Base-by-base conservation (phyloP, 2,797 vertebrate species). In the Sardinella longiceps region DNA sequence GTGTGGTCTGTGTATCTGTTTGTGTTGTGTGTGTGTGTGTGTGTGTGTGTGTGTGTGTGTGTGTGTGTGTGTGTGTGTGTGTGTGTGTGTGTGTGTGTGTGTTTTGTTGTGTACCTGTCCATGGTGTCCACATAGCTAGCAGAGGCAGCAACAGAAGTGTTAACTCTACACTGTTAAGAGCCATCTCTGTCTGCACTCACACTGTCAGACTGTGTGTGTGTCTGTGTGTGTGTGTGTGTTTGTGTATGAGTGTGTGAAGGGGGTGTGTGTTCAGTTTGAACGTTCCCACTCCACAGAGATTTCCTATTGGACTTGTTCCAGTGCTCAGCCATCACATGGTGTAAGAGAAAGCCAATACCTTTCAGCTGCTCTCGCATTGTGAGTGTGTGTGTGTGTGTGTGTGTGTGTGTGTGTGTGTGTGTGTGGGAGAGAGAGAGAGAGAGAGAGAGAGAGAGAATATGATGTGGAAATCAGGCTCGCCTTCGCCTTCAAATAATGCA, bases 181-280 rank as follows among this genome's bases (percentile, higher is more conserved):
- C 53, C 89, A 89, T 89, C 82, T 86, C 15, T 12, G 43, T 20
- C 5, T 74, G 66, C 30, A 33, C 30, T 39, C 4, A 39, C 30
- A 43, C 5, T 37, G 84, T 1, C 33, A 39, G n/a, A 28, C 48
- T 43, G 9, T 39, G 15, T 83, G 25, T 14, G 81, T 39, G 30
- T 85, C 14, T 20, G 39, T 28, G 77, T 58, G 45, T 53, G 33
- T 81, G 25, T 80, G 81, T 58, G 48, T 82, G 11, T 70, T 11
- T 77, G 12, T 11, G 46, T 60, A 7, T 60, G 18, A n/a, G n/a
- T n/a, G n/a, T n/a, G n/a, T n/a, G n/a, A n/a, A n/a, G n/a, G n/a
- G n/a, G n/a, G n/a, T 43, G 9, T 39, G 15, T 83, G 25, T 14
- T 77, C 20, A 23, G 5, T 1, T 5, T 56, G 53, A 56, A n/a